Base-by-base conservation (phyloP, 2,113 vertebrate genomes). In the Cyanistes caeruleus region DNA sequence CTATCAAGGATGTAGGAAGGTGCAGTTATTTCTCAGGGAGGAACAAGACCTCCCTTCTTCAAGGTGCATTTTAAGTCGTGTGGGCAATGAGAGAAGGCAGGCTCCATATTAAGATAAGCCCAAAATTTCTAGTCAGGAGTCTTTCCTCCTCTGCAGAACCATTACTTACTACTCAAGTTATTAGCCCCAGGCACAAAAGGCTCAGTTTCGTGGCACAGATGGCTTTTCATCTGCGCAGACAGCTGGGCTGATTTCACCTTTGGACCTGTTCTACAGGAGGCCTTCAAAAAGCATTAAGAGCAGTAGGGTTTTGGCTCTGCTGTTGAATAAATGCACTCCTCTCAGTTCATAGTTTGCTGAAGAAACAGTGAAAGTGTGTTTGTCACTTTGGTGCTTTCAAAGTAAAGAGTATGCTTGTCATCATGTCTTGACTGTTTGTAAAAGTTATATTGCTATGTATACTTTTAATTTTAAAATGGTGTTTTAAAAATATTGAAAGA, bases 231-330 rank as follows among this genome's bases (percentile, higher is more conserved):
- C 87, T 87, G 91, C 43, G 46, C 37, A 63, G 62, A 58, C 87
- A 96, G 77, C 74, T 95, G 91, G 84, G 31, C 77, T 79, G 53
- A 82, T 95, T 95, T 93, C 74, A 62, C 60, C 84, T 73, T 49
- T 79, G 62, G 82, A 95, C 58, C 63, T 87, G 24, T 92, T 84
- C 67, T 91, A 55, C 55, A 41, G 63, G 67, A 93, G 20, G 53
- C 53, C n/a, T 87, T 88, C 43, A 25, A 25, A 84, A 79, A 83
- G 39, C 46, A 33, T 80, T 91, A 77, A 70, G 39, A 84, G 48
- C 27, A 31, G 48, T 35, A 80, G 27, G 27, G 17, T 88, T 88
- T 88, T 33, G 55, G 35, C 41, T 85, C 48, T 81, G 77, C 51
- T 73, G 5, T 52, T 93, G 23, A 49, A 4, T 73, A 27, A 4